Conservation (phyloP, 1,140 invertebrate species). For the Camponotus vicinus region DNA sequence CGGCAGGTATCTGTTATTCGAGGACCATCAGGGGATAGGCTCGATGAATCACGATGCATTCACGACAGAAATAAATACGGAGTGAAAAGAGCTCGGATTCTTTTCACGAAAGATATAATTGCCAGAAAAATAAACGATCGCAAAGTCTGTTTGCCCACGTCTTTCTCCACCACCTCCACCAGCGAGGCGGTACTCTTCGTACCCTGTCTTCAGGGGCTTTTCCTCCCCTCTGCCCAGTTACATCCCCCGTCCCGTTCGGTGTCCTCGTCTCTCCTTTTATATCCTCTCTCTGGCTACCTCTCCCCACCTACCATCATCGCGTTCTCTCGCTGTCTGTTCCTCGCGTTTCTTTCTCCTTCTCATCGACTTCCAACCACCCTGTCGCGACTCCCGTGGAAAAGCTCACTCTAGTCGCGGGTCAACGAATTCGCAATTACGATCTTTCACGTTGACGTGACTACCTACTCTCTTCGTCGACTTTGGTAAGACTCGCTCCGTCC, state of each 20-base stretch:
- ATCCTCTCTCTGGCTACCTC: slow-evolving; percentile 41
- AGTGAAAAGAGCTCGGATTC: slow-evolving; percentile 78
- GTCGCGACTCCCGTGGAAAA: slow-evolving; percentile 68
- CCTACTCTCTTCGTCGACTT: slow-evolving; percentile 77
- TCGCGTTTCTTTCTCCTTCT: slow-evolving; percentile 46
- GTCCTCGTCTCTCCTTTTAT: slow-evolving; percentile 48
- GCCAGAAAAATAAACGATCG: slow-evolving; percentile 85
- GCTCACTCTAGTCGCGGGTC: slow-evolving; percentile 82
- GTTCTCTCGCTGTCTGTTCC: slow-evolving; percentile 22
- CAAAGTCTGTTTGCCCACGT: slow-evolving; percentile 81
- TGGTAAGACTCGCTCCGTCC: slow-evolving; percentile 55
- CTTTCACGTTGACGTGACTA: slow-evolving; percentile 81
- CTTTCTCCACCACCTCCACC: slow-evolving; percentile 44
- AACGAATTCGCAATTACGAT: slow-evolving; percentile 85
- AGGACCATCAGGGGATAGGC: slow-evolving; percentile 71
- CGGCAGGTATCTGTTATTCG: slow-evolving; percentile 30
- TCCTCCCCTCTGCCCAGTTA: not conserved
- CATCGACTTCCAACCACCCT: slow-evolving; percentile 37
- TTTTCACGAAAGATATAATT: slow-evolving; percentile 84
- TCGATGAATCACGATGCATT: slow-evolving; percentile 77
- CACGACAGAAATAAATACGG: slow-evolving; percentile 81
- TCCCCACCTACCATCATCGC: slow-evolving; percentile 27
- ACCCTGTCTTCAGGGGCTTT: slow-evolving; percentile 23
- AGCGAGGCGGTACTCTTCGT: slow-evolving; percentile 29
- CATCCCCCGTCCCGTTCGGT: slow-evolving; percentile 32